A percentile compares a stretch with the other conserved stretches of the same genome.
These are phyloP conservation scores for Aethes cnicana DNA, from an alignment of 2,888 invertebrate genomes.

Conservation along the genomic window DNA sequence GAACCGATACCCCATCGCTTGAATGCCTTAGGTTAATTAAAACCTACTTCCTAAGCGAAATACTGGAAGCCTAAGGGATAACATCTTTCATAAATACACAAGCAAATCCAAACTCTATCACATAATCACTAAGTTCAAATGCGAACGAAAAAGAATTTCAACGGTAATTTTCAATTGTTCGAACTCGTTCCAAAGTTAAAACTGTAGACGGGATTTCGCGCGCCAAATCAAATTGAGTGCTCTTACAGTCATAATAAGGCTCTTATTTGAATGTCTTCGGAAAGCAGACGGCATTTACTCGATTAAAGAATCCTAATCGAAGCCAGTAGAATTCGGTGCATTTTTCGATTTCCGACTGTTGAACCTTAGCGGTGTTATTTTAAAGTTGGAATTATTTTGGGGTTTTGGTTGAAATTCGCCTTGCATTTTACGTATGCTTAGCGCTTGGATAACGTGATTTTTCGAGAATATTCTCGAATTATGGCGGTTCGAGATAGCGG, in stretches of 20 bases:
- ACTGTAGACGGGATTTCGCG: constrained; percentile 4
- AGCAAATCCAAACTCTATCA: not conserved
- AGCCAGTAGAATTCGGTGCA: constrained; percentile 28
- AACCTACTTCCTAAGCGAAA: constrained; percentile 31
- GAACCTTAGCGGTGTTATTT: not conserved
- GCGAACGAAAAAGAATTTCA: no score
- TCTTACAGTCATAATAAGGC: constrained; percentile 9
- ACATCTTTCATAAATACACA: constrained; percentile 11
- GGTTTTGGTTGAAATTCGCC: constrained; percentile 21
- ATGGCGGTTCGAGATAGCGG: constrained; percentile 23
- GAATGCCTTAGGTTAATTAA: constrained; percentile 39
- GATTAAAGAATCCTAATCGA: constrained; percentile 33
- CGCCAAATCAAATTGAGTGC: constrained; percentile 6
- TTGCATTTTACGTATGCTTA: constrained; percentile 25
- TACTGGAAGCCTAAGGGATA: constrained; percentile 22
- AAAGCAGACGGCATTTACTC: constrained; percentile 29
- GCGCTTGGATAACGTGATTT: constrained; percentile 22
- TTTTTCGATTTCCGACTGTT: not conserved
- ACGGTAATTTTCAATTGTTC: constrained; percentile 30
- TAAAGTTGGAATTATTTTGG: constrained; percentile 3
- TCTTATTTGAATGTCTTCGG: constrained; percentile 18
- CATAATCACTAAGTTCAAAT: not conserved
- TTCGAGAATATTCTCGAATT: constrained; percentile 28
- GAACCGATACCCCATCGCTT: constrained; percentile 41
- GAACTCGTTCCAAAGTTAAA: constrained; percentile 15